phyloP scores from a whole-genome alignment of 2,888 invertebrate genomes.

The Cetonia aurata region DNA sequence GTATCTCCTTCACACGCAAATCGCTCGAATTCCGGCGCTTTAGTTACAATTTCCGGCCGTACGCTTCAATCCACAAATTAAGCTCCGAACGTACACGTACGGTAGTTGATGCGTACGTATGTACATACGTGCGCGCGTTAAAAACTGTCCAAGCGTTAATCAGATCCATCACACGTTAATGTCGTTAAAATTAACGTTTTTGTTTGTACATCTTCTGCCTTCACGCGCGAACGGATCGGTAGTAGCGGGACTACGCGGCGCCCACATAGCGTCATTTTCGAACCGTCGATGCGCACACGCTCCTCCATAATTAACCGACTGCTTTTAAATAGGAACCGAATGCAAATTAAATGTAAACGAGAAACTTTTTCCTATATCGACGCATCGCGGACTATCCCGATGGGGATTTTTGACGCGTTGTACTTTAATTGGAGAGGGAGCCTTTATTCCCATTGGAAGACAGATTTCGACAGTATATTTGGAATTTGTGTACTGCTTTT shows the following conservation, averaged over 20 bases:
- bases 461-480: too few species aligned
- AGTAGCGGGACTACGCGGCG: neutral
- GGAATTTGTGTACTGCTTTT: too few species aligned
- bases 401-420: too few species aligned
- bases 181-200: conserved; percentile 36
- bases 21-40: too few species aligned
- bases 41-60: too few species aligned
- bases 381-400: too few species aligned
- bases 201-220: conserved; percentile 32
- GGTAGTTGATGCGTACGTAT: neutral
- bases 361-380: too few species aligned
- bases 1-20: too few species aligned
- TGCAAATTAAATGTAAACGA: neutral
- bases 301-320: conserved; percentile 17
- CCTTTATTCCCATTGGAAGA: too few species aligned
- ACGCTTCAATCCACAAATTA: too few species aligned
- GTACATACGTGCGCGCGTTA: conserved; percentile 20
- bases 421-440: too few species aligned
- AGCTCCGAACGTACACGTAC: too few species aligned
- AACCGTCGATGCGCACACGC: conserved; percentile 11
- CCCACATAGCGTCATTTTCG: conserved; percentile 33
- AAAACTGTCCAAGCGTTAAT: conserved; percentile 27
- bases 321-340: neutral
- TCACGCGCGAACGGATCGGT: conserved; percentile 5
- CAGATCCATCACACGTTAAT: conserved; percentile 35